A percentile compares a stretch with the other conserved stretches of the same genome.
Evolutionary conservation across 2,888 invertebrate genomes (phyloP).

Genomic region (Hydroisotoma schaefferi): DNA sequence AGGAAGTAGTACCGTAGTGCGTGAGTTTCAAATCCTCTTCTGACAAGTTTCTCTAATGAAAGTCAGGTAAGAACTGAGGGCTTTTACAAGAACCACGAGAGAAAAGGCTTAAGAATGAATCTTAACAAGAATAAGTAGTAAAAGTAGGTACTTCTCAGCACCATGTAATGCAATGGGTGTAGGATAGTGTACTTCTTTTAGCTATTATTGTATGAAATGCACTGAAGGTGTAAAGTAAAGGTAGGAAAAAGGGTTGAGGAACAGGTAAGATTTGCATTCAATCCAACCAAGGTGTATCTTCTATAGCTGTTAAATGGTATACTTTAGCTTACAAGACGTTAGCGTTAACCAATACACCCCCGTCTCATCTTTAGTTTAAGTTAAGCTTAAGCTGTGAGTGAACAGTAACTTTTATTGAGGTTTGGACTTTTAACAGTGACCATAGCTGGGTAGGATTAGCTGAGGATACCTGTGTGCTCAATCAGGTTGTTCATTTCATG

Average conservation of each 20-base stretch:
- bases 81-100: constrained; percentile 6
- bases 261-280: not conserved
- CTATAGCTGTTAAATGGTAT: not conserved
- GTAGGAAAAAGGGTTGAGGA: constrained; percentile 7
- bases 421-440: no score
- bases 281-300: not conserved
- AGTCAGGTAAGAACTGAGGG: constrained; percentile 10
- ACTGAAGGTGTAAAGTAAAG: not conserved
- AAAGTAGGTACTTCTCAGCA: no score
- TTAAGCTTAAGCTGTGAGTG: not conserved
- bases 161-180: no score
- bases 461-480: no score
- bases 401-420: not conserved
- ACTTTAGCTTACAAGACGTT: not conserved
- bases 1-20: not conserved
- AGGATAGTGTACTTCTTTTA: not conserved
- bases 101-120: not conserved
- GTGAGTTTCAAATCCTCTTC: not conserved
- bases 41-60: constrained; percentile 4
- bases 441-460: no score
- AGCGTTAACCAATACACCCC: not conserved
- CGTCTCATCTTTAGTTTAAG: not conserved
- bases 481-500: no score
- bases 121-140: not conserved
- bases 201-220: not conserved